Evolutionary conservation across 2,888 invertebrate genomes (phyloP), one percentile per base, ranked within the genome.

Genomic region (Galerucella pusilla): DNA sequence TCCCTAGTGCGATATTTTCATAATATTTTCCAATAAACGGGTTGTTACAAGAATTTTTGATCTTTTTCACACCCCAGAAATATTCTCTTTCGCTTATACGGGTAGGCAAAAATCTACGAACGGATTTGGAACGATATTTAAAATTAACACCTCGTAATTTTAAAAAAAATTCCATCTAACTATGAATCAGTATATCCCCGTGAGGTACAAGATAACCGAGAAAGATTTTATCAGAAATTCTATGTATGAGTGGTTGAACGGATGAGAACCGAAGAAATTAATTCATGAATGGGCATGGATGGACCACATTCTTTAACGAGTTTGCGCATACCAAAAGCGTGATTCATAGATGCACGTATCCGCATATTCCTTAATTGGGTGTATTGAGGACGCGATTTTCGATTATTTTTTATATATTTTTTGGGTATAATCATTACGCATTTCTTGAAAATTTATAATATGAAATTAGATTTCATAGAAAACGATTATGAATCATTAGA

Each of bases 241-340:
- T 68, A 54, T 57, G 67, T 68, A 54, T 57, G 67, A 68, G 67
- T 68, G 67, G 67, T 45, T 68, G 68, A 68, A 59, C 68, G 16
- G 59, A 35, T 54, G 63, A 54, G 70, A 63, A 70, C 20, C 35
- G 49, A 61, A 70, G 52, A 49, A 70, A 70, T 70, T 63, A 70
- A 63, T 63, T 54, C 63, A 63, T 70, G 70, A 70, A 70, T 70
- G 70, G 63, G 63, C 72, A 68, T 69, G 65, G 68, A 69, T 69
- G 71, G 69, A 69, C 77, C 75, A 68, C 74, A 78, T 76, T 78
- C 75, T 66, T 68, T 68, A 70, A 72, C 72, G 49, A 70, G 70
- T 71, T 72, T 72, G 73, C 74, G 77, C 75, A 78, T 78, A 71
- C 77, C 73, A 14, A 35, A 11, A 11, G 65, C 28, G 35, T 78